These are phyloP conservation scores for Tragulus kanchil DNA, from an alignment of 2,113 vertebrate genomes.

Conservation along the genomic window DNA sequence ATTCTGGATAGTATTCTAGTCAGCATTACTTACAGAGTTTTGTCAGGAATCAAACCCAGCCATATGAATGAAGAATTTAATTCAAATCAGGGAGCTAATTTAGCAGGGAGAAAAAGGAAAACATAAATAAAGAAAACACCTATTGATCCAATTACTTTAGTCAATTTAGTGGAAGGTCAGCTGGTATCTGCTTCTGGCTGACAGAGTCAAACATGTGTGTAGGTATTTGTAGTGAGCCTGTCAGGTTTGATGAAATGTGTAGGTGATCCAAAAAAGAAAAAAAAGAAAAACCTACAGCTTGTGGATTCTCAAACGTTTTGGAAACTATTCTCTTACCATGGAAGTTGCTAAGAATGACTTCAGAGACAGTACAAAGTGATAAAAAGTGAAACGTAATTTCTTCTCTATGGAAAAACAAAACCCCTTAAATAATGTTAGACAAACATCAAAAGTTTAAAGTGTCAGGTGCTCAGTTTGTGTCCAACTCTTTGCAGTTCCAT, in stretches of 20 bases:
- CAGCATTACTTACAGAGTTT: not conserved
- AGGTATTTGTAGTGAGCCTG: slow-evolving; percentile 5
- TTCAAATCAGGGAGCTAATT: slow-evolving; percentile 13
- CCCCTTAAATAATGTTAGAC: not conserved
- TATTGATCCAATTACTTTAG: slow-evolving; percentile 37
- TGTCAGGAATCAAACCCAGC: slow-evolving; percentile 32
- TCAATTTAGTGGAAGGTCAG: slow-evolving; percentile 21
- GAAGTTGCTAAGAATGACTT: not conserved
- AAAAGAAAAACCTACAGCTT: no score
- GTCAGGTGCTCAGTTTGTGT: not conserved
- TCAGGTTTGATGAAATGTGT: not conserved
- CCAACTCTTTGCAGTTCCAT: not conserved
- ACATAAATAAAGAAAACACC: not conserved
- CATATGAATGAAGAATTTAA: slow-evolving; percentile 3
- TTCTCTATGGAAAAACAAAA: not conserved
- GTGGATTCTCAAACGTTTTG: not conserved
- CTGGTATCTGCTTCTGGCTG: not conserved
- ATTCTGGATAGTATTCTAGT: not conserved
- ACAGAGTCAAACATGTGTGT: not conserved
- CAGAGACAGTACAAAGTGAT: not conserved
- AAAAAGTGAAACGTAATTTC: not conserved
- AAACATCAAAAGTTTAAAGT: not conserved
- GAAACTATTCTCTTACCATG: not conserved
- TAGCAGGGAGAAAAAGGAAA: not conserved
- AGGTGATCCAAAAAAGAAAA: not conserved